phyloP scores from a whole-genome alignment of 2,113 vertebrate genomes.

The Hippopotamus amphibius region DNA sequence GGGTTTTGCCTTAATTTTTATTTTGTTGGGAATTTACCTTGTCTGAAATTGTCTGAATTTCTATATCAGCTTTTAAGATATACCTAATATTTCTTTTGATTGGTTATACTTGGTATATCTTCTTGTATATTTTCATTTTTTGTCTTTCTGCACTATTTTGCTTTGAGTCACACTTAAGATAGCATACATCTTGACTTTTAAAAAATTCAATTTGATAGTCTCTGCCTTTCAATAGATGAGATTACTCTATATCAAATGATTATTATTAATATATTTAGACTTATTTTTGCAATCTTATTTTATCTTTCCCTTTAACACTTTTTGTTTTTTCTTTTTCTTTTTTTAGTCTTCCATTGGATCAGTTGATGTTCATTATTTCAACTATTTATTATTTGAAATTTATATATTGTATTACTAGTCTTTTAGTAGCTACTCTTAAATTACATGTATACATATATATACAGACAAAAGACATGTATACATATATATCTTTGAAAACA shows the following conservation, averaged over 20 bases:
- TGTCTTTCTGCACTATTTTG: background rate
- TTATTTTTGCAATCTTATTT: background rate
- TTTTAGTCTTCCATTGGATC: background rate
- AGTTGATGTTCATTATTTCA: background rate
- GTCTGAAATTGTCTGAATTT: background rate
- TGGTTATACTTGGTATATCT: background rate
- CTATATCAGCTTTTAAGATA: background rate
- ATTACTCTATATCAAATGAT: background rate
- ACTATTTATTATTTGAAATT: background rate
- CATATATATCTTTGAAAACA: background rate
- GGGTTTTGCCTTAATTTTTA: background rate
- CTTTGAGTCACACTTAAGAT: background rate
- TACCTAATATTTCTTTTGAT: background rate
- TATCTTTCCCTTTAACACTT: background rate
- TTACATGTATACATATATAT: background rate
- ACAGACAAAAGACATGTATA: background rate
- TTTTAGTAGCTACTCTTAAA: background rate
- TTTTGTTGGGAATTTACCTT: background rate
- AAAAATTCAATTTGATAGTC: background rate
- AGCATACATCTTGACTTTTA: background rate
- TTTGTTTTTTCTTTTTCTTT: background rate
- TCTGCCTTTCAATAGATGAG: background rate
- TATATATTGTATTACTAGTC: background rate
- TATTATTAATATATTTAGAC: background rate
- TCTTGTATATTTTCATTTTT: background rate